Percentiles rank a stretch among this genome's conserved stretches.
phyloP scores from a whole-genome alignment of 2,888 invertebrate genomes.

The Patella caerulea region DNA sequence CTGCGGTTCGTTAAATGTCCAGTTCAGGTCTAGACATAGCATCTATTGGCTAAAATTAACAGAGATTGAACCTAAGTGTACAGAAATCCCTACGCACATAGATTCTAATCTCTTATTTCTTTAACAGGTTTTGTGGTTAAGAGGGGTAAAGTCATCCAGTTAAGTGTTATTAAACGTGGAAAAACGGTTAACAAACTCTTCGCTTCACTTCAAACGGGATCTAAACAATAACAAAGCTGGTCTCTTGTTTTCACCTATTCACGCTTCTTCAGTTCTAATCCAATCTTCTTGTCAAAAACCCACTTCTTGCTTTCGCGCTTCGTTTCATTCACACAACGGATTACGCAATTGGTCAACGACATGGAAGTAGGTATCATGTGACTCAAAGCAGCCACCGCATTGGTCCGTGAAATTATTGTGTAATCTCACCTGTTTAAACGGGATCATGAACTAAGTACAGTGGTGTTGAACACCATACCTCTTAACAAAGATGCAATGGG shows the following conservation, averaged over 20 bases:
- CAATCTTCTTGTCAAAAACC: neutral
- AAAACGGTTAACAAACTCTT: constrained; percentile 9
- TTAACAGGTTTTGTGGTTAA: too few species aligned
- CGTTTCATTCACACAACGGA: neutral
- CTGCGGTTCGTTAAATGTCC: too few species aligned
- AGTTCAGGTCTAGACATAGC: too few species aligned
- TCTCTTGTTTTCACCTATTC: neutral
- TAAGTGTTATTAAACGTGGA: neutral
- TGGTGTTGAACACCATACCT: too few species aligned
- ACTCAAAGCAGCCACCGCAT: constrained; percentile 6
- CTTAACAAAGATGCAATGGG: too few species aligned
- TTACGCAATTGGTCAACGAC: neutral
- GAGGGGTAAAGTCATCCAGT: neutral
- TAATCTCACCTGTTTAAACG: neutral
- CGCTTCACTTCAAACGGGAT: neutral
- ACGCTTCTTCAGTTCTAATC: neutral
- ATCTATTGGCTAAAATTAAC: too few species aligned
- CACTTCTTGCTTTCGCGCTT: constrained; percentile 1
- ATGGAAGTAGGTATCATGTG: neutral
- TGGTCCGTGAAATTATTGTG: neutral
- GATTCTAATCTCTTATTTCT: too few species aligned
- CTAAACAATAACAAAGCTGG: constrained; percentile 3
- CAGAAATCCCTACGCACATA: too few species aligned
- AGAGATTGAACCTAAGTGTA: too few species aligned
- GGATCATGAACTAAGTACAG: too few species aligned